Evolutionary conservation across 2,888 invertebrate genomes (phyloP), one percentile per base, ranked within the genome.

Genomic region (Drosophila neotestacea): DNA sequence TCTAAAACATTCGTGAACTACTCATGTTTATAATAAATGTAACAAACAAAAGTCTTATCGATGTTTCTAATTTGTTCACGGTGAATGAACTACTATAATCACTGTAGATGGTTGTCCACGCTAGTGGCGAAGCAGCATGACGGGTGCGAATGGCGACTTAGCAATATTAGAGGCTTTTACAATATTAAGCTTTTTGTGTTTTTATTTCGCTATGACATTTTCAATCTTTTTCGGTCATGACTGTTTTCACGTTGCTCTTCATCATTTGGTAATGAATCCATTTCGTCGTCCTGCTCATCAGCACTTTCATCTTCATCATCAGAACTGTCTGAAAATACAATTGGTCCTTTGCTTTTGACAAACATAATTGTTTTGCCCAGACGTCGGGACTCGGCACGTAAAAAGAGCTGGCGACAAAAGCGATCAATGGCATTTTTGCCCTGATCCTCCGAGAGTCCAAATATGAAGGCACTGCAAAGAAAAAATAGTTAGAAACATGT

Each of bases 371-470:
- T 92, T 91, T 94, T 94, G 6, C 94, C 94, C 68, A 93, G 82
- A 34, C 93, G 91, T 30, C 94, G 91, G 0, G 93, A 93, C 78
- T 93, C 94, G 71, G 96, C 94, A 93, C 94, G 95, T 5, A 95
- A 88, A 74, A 95, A 94, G 0, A 96, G 93, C 85, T 93, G 93
- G 36, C 95, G 93, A 82, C 95, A 93, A 86, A 94, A 94, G 77
- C 93, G 92, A 81, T 94, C 93, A 36, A 96, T 93, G 0, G 95
- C 93, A 88, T 94, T 94, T 91, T 96, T 95, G 41, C 95, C 94
- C 89, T 95, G 95, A 79, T 94, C 94, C 89, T 95, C 95, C 54
- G 94, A 95, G 4, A 96, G 91, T 4, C 96, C 96, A 88, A 96
- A 94, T 73, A 96, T 93, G 67, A 94, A 93, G 10, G 95, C 95